Evolutionary conservation across 1,140 invertebrate species (phyloP).

Genomic region (Cydia strobilella): DNA sequence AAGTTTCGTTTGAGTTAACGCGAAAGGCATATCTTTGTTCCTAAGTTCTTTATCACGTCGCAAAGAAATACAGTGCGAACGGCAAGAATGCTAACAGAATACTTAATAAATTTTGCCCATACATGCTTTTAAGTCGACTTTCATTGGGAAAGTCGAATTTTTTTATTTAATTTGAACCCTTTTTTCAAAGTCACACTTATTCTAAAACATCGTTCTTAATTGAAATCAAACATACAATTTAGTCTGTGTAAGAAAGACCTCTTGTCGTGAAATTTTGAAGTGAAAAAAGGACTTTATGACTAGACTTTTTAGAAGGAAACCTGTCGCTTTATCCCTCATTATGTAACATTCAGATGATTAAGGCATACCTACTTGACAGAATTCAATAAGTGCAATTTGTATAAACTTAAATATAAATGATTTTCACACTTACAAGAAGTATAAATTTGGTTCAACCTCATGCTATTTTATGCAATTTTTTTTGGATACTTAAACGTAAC

Average conservation of each 20-base stretch:
- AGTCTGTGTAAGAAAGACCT: neutral
- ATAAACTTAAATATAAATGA: too few species aligned
- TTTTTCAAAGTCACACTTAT: neutral
- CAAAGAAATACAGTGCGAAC: neutral
- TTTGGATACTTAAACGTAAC: too few species aligned
- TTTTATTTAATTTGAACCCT: neutral
- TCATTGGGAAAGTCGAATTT: neutral
- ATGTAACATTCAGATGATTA: too few species aligned
- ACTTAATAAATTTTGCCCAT: neutral
- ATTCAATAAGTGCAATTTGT: too few species aligned
- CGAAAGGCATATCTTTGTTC: neutral
- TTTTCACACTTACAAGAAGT: too few species aligned
- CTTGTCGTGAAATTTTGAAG: neutral
- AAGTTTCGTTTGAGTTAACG: neutral
- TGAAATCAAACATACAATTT: neutral
- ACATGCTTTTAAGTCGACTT: neutral
- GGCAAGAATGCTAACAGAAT: neutral
- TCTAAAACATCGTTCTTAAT: neutral
- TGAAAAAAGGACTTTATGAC: neutral
- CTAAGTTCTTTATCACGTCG: conserved; percentile 5
- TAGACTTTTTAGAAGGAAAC: too few species aligned
- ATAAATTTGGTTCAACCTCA: too few species aligned
- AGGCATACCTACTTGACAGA: too few species aligned
- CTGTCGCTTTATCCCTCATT: too few species aligned
- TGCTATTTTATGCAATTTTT: too few species aligned